phyloP scores from a whole-genome alignment of 2,888 invertebrate species.

The Abrostola tripartita region DNA sequence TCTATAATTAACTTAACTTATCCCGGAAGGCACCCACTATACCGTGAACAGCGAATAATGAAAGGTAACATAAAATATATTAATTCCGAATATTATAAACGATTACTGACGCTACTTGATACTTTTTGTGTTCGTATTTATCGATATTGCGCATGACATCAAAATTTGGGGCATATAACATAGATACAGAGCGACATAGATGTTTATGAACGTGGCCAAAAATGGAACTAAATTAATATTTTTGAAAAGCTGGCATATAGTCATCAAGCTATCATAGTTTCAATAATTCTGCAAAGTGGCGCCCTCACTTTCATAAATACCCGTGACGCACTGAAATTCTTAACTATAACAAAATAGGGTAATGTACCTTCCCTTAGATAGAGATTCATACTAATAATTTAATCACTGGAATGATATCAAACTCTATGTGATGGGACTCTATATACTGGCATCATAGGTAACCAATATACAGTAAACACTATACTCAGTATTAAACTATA shows the following conservation, averaged over 20 bases:
- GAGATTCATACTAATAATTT: slow-evolving; percentile 48
- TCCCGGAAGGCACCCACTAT: slow-evolving; percentile 46
- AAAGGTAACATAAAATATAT: not conserved
- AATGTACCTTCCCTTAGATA: slow-evolving; percentile 28
- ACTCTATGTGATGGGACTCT: slow-evolving; percentile 11
- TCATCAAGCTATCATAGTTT: too few species aligned
- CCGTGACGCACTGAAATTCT: too few species aligned
- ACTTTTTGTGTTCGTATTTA: not conserved
- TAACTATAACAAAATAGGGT: slow-evolving; percentile 11
- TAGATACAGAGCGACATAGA: not conserved
- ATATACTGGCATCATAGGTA: slow-evolving; percentile 35
- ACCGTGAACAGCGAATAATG: slow-evolving; percentile 17
- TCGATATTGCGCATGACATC: not conserved
- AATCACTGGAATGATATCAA: slow-evolving; percentile 44
- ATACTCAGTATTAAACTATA: slow-evolving; percentile 33
- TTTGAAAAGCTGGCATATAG: too few species aligned
- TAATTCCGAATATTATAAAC: not conserved
- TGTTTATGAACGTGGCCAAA: too few species aligned
- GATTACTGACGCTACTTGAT: not conserved
- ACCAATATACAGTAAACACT: slow-evolving; percentile 41
- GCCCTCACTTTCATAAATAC: too few species aligned
- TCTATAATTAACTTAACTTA: slow-evolving; percentile 40
- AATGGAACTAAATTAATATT: too few species aligned
- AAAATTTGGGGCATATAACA: slow-evolving; percentile 4
- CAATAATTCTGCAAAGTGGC: too few species aligned